Conservation (phyloP, 2,797 vertebrate species). For the Pseudochaenichthys georgianus region DNA sequence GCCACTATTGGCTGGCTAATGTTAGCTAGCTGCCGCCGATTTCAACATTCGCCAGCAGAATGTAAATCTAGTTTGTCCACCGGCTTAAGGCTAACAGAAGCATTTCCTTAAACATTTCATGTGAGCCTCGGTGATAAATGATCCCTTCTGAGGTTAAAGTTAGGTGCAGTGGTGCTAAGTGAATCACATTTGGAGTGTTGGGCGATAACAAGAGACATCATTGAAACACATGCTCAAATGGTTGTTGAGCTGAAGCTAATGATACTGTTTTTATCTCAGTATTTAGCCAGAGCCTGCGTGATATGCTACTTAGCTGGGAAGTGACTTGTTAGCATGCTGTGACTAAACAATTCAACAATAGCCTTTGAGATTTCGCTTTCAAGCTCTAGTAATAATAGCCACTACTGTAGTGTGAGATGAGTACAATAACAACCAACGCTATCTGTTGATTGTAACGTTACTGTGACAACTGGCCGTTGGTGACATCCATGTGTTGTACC, state of each 20-base stretch:
- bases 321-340: constrained; percentile 26
- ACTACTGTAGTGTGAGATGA: not conserved
- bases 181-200: not conserved
- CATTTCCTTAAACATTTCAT: constrained; percentile 36
- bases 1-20: constrained; percentile 47
- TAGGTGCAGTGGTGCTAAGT: not conserved
- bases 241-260: constrained; percentile 56
- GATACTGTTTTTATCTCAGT: constrained; percentile 60
- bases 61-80: constrained; percentile 54
- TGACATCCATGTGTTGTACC: constrained; percentile 15
- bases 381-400: not conserved
- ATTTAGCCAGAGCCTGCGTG: constrained; percentile 60
- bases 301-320: constrained; percentile 29
- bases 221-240: constrained; percentile 30
- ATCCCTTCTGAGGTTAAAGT: not conserved
- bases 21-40: constrained; percentile 60
- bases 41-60: constrained; percentile 52
- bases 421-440: constrained; percentile 15
- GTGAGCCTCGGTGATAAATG: constrained; percentile 1
- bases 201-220: constrained; percentile 8
- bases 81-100: constrained; percentile 52
- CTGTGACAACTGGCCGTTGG: constrained; percentile 36
- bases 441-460: constrained; percentile 54
- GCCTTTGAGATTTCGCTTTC: not conserved
- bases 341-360: constrained; percentile 11